These are phyloP conservation scores for Cercocebus atys DNA, from an alignment of 2,113 vertebrate genomes.

Conservation along the genomic window DNA sequence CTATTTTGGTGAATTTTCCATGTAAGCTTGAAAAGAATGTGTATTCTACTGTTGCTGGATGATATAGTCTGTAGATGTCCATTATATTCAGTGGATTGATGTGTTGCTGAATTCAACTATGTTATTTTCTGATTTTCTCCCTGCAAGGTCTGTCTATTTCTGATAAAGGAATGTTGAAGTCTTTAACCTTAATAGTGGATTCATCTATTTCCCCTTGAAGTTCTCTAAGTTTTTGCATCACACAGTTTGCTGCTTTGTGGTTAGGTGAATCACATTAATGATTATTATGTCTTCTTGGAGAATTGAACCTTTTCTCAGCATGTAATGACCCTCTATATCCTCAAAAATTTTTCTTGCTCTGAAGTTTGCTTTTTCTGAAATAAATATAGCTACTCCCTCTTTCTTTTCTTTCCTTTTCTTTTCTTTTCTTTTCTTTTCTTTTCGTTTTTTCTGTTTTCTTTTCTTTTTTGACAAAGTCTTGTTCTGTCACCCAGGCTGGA, in stretches of 20 bases:
- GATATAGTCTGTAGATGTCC: neutral
- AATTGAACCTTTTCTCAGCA: neutral
- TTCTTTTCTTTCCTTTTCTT: too few species aligned
- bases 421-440: too few species aligned
- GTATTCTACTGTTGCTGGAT: neutral
- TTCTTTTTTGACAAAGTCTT: too few species aligned
- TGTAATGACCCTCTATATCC: neutral
- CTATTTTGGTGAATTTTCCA: neutral
- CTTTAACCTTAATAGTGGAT: neutral
- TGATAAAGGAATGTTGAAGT: neutral
- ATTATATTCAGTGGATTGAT: neutral
- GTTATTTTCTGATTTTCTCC: neutral
- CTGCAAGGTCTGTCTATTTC: neutral
- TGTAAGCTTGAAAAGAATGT: neutral
- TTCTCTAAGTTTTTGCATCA: neutral
- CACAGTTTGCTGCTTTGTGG: neutral
- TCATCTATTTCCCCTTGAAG: neutral
- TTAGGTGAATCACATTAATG: neutral
- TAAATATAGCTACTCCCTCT: neutral
- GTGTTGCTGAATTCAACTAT: neutral
- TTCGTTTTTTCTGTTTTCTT: too few species aligned
- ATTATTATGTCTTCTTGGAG: neutral
- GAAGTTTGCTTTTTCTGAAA: neutral
- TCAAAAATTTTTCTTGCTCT: neutral
- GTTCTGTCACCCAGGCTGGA: too few species aligned